Evolutionary conservation across 2,888 invertebrate genomes (phyloP).

Genomic region (Liposcelis brunnea): DNA sequence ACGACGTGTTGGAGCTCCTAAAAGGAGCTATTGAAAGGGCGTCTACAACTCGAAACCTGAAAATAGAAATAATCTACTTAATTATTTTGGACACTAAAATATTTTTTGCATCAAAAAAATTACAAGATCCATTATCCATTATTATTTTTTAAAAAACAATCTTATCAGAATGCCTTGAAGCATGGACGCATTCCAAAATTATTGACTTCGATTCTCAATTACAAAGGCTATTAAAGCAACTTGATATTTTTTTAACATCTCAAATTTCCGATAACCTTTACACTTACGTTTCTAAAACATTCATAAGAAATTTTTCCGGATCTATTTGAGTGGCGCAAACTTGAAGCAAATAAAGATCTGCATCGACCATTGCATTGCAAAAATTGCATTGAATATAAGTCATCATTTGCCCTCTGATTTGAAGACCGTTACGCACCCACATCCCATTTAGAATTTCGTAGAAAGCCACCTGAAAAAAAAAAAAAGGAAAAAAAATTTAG

Average conservation of each 20-base stretch:
- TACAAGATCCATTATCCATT: conserved; percentile 10
- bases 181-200: no score
- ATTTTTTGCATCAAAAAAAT: no score
- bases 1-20: conserved; percentile 8
- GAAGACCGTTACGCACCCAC: conserved; percentile 90
- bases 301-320: conserved; percentile 68
- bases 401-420: conserved; percentile 98
- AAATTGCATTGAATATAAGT: conserved; percentile 97
- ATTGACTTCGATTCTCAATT: no score
- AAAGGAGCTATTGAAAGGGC: conserved; percentile 4
- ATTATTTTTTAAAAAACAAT: conserved; percentile 4
- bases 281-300: conserved; percentile 69
- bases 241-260: no score
- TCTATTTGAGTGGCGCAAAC: conserved; percentile 78
- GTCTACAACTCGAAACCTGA: neutral
- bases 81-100: no score
- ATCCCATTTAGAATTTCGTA: conserved; percentile 87
- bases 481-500: conserved; percentile 10
- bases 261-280: no score
- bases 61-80: neutral
- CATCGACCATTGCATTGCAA: conserved; percentile 96
- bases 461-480: conserved; percentile 60
- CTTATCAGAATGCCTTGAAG: no score
- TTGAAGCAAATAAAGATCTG: conserved; percentile 89
- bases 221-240: no score